These are phyloP conservation scores for Eristalinus sepulchralis DNA, from an alignment of 2,888 invertebrate genomes.

Conservation along the genomic window DNA sequence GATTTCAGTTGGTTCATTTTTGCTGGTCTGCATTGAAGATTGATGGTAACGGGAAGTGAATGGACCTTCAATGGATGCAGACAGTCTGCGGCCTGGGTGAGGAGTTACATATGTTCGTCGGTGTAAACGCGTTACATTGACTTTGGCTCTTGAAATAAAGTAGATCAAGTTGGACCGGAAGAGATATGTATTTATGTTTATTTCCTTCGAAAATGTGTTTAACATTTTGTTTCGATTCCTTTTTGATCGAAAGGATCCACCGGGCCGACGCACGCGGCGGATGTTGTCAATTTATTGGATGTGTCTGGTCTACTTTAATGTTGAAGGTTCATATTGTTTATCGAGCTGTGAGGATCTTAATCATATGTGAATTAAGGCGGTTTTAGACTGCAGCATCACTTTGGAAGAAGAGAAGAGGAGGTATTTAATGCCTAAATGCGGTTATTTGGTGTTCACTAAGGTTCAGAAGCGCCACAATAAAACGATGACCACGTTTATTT, in stretches of 20 bases:
- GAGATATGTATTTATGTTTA: slow-evolving; percentile 42
- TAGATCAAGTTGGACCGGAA: slow-evolving; percentile 65
- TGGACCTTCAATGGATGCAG: slow-evolving; percentile 67
- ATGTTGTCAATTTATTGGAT: slow-evolving; percentile 46
- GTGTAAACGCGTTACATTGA: slow-evolving; percentile 53
- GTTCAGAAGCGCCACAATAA: too few species aligned
- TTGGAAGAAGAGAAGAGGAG: neutral
- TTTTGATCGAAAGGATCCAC: too few species aligned
- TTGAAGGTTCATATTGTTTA: neutral
- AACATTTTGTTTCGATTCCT: slow-evolving; percentile 1
- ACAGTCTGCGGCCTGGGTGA: neutral
- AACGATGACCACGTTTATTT: too few species aligned
- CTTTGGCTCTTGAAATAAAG: slow-evolving; percentile 59
- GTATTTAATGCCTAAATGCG: too few species aligned
- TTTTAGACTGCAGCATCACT: neutral
- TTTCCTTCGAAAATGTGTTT: neutral
- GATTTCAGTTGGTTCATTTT: slow-evolving; percentile 38
- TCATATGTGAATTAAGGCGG: neutral
- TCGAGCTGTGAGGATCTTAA: neutral
- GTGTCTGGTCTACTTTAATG: neutral
- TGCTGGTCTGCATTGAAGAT: slow-evolving; percentile 74
- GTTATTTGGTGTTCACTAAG: too few species aligned
- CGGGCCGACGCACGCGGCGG: slow-evolving; percentile 28
- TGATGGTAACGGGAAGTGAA: slow-evolving; percentile 80
- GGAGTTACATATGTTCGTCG: neutral